Evolutionary conservation across 2,113 vertebrate species (phyloP).

Genomic region (Coregonus clupeaformis): DNA sequence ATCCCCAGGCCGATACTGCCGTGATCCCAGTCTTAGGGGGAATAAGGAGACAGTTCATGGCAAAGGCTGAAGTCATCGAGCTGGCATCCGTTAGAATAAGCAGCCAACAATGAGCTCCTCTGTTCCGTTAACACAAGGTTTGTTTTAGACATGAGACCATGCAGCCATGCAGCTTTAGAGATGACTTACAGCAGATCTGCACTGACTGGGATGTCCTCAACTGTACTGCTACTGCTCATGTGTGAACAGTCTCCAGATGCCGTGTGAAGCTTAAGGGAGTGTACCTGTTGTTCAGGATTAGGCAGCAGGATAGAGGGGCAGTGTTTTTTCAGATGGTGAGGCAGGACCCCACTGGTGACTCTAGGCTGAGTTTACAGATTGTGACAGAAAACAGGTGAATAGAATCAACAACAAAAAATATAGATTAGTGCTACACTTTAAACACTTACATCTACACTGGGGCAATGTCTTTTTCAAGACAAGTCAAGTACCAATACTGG

Average conservation of each 20-base stretch:
- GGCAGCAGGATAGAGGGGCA: conserved; percentile 6
- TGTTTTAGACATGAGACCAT: conserved; percentile 54
- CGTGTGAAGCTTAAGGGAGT: not conserved
- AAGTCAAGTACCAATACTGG: conserved; percentile 39
- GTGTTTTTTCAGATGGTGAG: too few relatives aligned
- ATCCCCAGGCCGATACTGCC: conserved; percentile 65
- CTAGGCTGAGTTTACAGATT: too few relatives aligned
- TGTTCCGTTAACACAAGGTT: conserved; percentile 67
- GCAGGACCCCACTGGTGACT: conserved; percentile 11
- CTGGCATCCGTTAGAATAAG: conserved; percentile 63
- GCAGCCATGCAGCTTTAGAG: not conserved
- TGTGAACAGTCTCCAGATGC: too few relatives aligned
- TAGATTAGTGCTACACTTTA: too few relatives aligned
- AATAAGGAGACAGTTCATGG: conserved; percentile 73
- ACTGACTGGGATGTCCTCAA: not conserved
- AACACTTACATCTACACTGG: too few relatives aligned
- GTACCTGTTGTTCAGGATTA: not conserved
- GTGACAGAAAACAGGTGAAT: too few relatives aligned
- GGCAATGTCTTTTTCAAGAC: conserved; percentile 15
- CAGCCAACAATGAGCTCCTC: conserved; percentile 58
- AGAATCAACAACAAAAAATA: too few relatives aligned
- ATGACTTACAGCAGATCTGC: not conserved
- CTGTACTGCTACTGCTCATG: not conserved
- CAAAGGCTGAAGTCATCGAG: conserved; percentile 71
- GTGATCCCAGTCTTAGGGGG: conserved; percentile 57